A percentile compares a stretch with the other conserved stretches of the same genome.
Evolutionary conservation across 1,140 invertebrate genomes (phyloP).

Genomic region (Atta cephalotes): DNA sequence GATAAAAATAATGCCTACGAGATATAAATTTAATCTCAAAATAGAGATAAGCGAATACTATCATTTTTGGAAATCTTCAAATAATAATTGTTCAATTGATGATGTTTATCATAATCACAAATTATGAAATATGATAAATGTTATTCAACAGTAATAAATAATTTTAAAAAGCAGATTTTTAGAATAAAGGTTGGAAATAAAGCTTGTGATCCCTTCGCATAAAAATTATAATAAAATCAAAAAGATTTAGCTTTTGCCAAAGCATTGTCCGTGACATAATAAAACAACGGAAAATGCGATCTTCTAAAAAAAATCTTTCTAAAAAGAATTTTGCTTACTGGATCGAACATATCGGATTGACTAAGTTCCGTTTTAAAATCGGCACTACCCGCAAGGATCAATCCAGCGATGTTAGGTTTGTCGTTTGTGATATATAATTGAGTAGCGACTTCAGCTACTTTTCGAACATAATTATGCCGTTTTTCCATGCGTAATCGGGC

Average conservation of each 20-base stretch:
- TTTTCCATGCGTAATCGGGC: conserved; percentile 99
- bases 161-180: background rate
- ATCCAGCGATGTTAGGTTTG: conserved; percentile 98
- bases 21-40: background rate
- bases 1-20: background rate
- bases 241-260: background rate
- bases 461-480: conserved; percentile 99
- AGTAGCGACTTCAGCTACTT: conserved; percentile 99
- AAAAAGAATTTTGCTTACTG: conserved; percentile 89
- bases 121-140: too few species aligned
- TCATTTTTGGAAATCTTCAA: background rate
- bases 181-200: background rate
- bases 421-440: conserved; percentile 99
- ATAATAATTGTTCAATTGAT: background rate
- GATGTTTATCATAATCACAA: too few species aligned
- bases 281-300: background rate
- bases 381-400: conserved; percentile 99
- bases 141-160: background rate
- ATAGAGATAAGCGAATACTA: background rate
- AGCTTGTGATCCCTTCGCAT: background rate
- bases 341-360: conserved; percentile 99
- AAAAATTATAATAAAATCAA: background rate
- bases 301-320: conserved; percentile 66
- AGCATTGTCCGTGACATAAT: background rate
- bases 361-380: conserved; percentile 99